phyloP scores from a whole-genome alignment of 2,888 invertebrate genomes.

The Limnephilus lunatus region DNA sequence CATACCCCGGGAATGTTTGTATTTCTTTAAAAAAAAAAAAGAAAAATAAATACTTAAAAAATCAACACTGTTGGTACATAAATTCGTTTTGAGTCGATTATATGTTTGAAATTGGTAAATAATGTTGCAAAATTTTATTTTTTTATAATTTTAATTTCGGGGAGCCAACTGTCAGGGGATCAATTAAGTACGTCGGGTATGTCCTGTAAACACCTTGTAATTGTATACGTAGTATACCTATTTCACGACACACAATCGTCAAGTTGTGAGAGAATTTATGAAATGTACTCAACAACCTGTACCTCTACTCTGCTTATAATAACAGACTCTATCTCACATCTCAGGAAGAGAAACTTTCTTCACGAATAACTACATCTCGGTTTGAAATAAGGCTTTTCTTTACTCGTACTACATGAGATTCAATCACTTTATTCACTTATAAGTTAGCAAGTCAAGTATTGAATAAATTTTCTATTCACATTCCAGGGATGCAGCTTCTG shows the following conservation, averaged over 20 bases:
- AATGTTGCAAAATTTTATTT: too few species aligned
- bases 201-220: too few species aligned
- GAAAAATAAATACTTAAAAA: too few species aligned
- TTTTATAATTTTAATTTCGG: too few species aligned
- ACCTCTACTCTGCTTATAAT: background rate
- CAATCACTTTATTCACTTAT: background rate
- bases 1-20: too few species aligned
- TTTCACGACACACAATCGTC: slow-evolving; percentile 47
- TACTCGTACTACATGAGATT: background rate
- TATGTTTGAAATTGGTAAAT: too few species aligned
- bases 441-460: background rate
- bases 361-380: background rate
- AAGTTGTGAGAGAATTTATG: background rate
- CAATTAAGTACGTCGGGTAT: too few species aligned
- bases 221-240: background rate
- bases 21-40: too few species aligned
- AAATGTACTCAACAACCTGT: background rate
- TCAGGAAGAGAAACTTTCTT: background rate
- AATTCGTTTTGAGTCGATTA: too few species aligned
- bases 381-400: background rate
- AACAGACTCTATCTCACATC: background rate
- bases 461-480: background rate
- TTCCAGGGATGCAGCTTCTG: background rate
- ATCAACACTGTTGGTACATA: too few species aligned
- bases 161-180: too few species aligned